Conservation (phyloP, 2,888 invertebrate species). For the Geophilus truncorum region DNA sequence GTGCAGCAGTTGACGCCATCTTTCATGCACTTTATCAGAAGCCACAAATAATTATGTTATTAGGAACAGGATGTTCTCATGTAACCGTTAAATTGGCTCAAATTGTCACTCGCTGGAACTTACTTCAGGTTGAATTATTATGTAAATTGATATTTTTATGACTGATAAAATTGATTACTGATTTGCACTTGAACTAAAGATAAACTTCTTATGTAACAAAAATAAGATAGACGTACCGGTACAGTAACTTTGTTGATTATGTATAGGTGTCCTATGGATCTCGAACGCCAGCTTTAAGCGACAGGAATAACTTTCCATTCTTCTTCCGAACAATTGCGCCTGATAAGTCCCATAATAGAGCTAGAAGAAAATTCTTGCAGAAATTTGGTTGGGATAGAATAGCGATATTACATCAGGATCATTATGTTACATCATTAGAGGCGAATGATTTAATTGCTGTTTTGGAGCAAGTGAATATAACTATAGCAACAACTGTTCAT, state of each 20-base stretch:
- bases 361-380: slow-evolving; percentile 75
- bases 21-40: slow-evolving; percentile 82
- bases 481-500: slow-evolving; percentile 76
- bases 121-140: slow-evolving; percentile 66
- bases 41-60: slow-evolving; percentile 64
- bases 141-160: slow-evolving; percentile 38
- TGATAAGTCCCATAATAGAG: slow-evolving; percentile 83
- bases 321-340: slow-evolving; percentile 86
- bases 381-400: slow-evolving; percentile 80
- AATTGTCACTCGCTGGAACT: slow-evolving; percentile 88
- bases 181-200: too few relatives aligned
- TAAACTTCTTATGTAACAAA: too few relatives aligned
- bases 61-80: slow-evolving; percentile 85
- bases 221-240: too few relatives aligned
- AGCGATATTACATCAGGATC: slow-evolving; percentile 79
- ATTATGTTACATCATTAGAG: slow-evolving; percentile 77
- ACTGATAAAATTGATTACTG: slow-evolving; percentile 34
- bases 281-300: slow-evolving; percentile 81
- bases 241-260: neutral
- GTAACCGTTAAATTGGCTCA: slow-evolving; percentile 86
- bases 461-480: slow-evolving; percentile 77
- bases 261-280: slow-evolving; percentile 83
- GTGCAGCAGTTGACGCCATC: slow-evolving; percentile 82
- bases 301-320: slow-evolving; percentile 78
- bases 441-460: slow-evolving; percentile 80